These are phyloP conservation scores for Oenanthe oenanthe DNA, from an alignment of 2,113 vertebrate species.

Conservation along the genomic window DNA sequence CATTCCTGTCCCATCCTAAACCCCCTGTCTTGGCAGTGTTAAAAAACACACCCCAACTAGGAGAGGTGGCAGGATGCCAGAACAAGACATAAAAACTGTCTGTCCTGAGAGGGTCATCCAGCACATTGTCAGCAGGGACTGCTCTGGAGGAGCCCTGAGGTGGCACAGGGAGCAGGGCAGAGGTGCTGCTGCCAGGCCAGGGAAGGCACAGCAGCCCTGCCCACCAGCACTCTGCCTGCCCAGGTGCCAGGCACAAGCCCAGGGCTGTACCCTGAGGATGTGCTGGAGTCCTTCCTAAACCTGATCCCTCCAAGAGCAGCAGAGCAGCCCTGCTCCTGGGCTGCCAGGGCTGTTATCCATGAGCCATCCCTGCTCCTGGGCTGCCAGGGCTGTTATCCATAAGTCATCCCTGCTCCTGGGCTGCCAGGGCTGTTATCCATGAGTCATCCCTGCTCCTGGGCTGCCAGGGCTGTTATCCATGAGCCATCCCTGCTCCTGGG, in stretches of 20 bases:
- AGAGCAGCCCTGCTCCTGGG: neutral
- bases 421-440: too few relatives aligned
- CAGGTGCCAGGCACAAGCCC: neutral
- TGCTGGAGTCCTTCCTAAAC: too few relatives aligned
- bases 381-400: too few relatives aligned
- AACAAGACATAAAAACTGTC: neutral
- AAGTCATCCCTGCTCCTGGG: too few relatives aligned
- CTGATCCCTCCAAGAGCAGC: neutral
- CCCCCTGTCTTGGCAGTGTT: neutral
- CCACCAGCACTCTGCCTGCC: too few relatives aligned
- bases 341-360: too few relatives aligned
- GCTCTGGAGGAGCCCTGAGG: neutral
- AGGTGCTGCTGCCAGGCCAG: too few relatives aligned
- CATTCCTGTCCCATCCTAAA: neutral
- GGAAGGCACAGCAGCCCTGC: neutral
- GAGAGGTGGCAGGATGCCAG: slow-evolving; percentile 27
- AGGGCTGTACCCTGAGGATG: rapidly evolving
- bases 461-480: too few relatives aligned
- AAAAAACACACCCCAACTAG: neutral
- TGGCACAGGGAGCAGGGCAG: neutral
- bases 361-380: too few relatives aligned
- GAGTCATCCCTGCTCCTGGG: too few relatives aligned
- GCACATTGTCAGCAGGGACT: neutral
- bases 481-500: too few relatives aligned
- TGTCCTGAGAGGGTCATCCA: neutral